Evolutionary conservation across 2,113 vertebrate species (phyloP), one percentile per base, ranked within the genome.

Genomic region (Datnioides undecimradiatus): DNA sequence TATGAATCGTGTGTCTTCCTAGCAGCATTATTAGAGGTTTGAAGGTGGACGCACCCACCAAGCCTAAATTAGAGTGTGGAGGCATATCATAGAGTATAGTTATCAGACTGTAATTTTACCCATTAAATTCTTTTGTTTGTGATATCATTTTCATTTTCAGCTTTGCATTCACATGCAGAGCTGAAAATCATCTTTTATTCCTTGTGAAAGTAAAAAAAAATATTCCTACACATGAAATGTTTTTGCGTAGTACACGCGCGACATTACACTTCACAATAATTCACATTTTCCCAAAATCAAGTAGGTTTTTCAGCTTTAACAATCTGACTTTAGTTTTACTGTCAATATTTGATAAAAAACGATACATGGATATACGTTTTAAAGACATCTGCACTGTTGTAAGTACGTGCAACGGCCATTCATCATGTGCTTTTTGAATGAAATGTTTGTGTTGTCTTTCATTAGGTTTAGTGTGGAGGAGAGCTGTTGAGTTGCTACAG

Each of bases 1-100:
- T 38, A 73, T 41, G 21, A 27, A 63, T 82, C 64, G 13, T 54
- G 33, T 52, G 57, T 83, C 64, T 62, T 58, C 41, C 36, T 27
- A 12, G 31, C 14, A 27, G 23, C 51, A n/a, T 49, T 49, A 68
- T 58, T 29, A 12, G 79, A 60, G 11, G 33, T 40, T 79, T 81
- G 21, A 58, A 29, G 46, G 8, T 21, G 12, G 51, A 67, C 36
- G 11, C 7, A 19, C 21, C 79, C 17, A 55, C 40, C 43, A 60
- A 19, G 40, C 33, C 8, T 19, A 40, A 41, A 68, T 51, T n/a
- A 66, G 3, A 63, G 52, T 16, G 19, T 29, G 21, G 23, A 17
- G 17, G 1, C 0, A 2, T 43, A 46, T 12, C 13, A 17, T 16
- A 14, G 8, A 48, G 8, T 2, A 33, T 17, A 19, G 14, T 66